Base-by-base conservation (phyloP, 2,888 invertebrate genomes). In the Pandemis heparana region DNA sequence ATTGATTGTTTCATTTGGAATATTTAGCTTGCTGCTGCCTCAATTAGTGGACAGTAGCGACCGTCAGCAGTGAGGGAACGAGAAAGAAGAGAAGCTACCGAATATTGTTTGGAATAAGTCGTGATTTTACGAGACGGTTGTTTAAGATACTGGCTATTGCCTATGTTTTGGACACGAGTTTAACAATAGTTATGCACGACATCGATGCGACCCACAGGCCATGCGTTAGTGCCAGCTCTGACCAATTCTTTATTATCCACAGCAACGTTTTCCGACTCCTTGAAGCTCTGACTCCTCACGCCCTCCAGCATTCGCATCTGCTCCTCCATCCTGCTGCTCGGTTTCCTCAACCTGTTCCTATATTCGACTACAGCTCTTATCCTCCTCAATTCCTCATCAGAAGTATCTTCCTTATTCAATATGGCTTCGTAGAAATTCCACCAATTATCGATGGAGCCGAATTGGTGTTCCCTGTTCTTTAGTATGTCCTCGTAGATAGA, bases 371-470 rank as follows among this genome's bases (percentile, higher is more conserved):
- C 85, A 0, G 87, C 82, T 6, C 86, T 77, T 0, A 92, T 85
- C 16, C 89, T 81, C 68, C 80, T 85, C 18, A 90, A 74, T 0
- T 92, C 90, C 68, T 91, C 89, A 2, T 84, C 87, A 0, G 84
- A 83, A 0, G 86, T 85, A 5, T 88, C 85, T 10, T 83, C 81
- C 2, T 88, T 91, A 56, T 89, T 91, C 0, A 94, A 67, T 5
- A 94, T 88, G 0, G 87, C 85, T 79, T 94, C 94, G 82, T 95
- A 95, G 61, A 92, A 91, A 1, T 81, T 85, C 95, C 95, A 95
- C 95, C 95, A 95, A 76, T 91, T 91, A 69, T 94, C 94, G 16
- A 95, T 89, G 0, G 93, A 90, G 0, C 95, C 95, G 81, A 93
- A 95, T 77, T 94, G 94, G 32, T 88, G 86, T 63, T 94, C 93